A percentile compares a stretch with the other conserved stretches of the same genome.
phyloP scores from a whole-genome alignment of 2,113 vertebrate genomes.

The Chamaea fasciata region DNA sequence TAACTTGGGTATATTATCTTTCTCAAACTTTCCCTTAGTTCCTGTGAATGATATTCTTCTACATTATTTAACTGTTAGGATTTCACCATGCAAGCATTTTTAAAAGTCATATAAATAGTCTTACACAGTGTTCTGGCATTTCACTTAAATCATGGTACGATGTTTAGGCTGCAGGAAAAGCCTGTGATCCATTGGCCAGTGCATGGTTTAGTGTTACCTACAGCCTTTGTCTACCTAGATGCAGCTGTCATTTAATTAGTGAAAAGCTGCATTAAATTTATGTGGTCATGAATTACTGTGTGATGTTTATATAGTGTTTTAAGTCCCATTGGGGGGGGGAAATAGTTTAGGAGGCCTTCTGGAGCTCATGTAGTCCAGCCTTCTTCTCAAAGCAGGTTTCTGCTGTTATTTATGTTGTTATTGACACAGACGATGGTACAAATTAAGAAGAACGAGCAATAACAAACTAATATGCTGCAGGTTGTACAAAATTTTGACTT shows the following conservation, averaged over 20 bases:
- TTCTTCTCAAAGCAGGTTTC: neutral
- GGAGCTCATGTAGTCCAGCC: neutral
- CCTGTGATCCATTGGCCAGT: neutral
- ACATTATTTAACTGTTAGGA: neutral
- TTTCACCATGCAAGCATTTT: neutral
- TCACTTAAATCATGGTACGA: neutral
- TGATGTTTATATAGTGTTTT: neutral
- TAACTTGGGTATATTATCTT: neutral
- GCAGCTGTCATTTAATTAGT: neutral
- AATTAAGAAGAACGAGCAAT: neutral
- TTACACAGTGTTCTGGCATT: neutral
- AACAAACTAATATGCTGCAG: neutral
- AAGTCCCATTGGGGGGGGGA: neutral
- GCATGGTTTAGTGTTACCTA: neutral
- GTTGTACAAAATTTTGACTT: neutral
- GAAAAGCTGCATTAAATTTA: neutral
- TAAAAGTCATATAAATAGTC: neutral
- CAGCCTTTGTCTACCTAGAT: neutral
- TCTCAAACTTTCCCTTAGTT: neutral
- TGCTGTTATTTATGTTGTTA: neutral
- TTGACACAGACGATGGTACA: neutral
- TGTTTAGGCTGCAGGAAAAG: neutral
- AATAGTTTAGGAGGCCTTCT: neutral
- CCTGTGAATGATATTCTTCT: neutral
- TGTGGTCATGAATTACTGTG: neutral